phyloP scores from a whole-genome alignment of 2,797 vertebrate species.

The Hyperoplus lanceolatus region DNA sequence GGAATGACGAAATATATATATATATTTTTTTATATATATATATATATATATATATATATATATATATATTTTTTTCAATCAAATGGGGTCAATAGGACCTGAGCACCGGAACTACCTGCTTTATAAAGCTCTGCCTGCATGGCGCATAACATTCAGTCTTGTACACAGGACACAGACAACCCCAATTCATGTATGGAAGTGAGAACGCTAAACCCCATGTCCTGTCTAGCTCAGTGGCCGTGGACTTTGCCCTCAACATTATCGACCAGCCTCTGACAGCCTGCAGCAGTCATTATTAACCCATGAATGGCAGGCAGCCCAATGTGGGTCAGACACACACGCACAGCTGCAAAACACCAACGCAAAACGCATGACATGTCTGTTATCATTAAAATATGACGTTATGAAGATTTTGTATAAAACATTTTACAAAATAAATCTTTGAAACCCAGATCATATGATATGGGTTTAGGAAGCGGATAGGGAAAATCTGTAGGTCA shows the following conservation, averaged over 20 bases:
- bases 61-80: too few relatives aligned
- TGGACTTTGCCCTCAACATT: slow-evolving; percentile 51
- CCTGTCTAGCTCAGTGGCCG: slow-evolving; percentile 2
- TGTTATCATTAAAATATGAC: neutral
- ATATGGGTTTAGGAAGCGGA: neutral
- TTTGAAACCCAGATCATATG: neutral
- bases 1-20: too few relatives aligned
- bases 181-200: neutral
- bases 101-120: slow-evolving; percentile 19
- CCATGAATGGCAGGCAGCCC: slow-evolving; percentile 51
- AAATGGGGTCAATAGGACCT: slow-evolving; percentile 22
- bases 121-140: neutral
- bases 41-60: too few relatives aligned
- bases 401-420: neutral
- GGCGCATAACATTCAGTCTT: neutral
- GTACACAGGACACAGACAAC: neutral
- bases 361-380: neutral
- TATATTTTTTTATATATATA: too few relatives aligned
- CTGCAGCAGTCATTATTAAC: slow-evolving; percentile 75
- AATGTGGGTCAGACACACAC: slow-evolving; percentile 68
- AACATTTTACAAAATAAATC: neutral
- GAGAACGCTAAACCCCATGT: neutral
- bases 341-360: slow-evolving; percentile 15
- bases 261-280: slow-evolving; percentile 70
- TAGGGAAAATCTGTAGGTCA: neutral